A percentile compares a stretch with the other conserved stretches of the same genome.
Evolutionary conservation across 2,888 invertebrate genomes (phyloP).

Genomic region (Drosophila engyochracea): DNA sequence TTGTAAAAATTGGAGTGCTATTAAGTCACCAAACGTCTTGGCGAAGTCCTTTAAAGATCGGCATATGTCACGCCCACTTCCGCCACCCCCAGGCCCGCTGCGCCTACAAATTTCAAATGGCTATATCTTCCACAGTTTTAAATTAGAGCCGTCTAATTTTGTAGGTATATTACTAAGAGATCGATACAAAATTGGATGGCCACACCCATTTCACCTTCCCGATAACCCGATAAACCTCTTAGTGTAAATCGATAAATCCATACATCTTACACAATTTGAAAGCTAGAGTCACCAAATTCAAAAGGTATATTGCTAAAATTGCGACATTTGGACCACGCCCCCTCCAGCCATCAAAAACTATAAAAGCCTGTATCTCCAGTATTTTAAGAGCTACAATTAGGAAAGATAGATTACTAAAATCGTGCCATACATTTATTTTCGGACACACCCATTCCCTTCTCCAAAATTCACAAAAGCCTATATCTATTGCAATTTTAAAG

Average conservation of each 20-base stretch:
- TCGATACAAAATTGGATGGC: neutral
- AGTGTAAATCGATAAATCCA: neutral
- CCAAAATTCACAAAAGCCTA: neutral
- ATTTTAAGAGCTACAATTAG: neutral
- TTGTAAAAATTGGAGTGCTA: too few relatives aligned
- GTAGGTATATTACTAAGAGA: neutral
- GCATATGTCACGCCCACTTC: neutral
- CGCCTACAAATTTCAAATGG: too few relatives aligned
- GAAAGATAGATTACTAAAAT: too few relatives aligned
- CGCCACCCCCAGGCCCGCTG: too few relatives aligned
- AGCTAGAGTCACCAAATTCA: neutral
- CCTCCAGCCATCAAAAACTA: neutral
- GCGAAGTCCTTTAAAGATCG: neutral
- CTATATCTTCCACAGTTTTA: too few relatives aligned
- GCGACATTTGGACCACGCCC: neutral
- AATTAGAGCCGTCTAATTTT: too few relatives aligned
- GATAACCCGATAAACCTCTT: neutral
- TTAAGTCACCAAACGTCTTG: neutral
- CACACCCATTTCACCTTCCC: neutral
- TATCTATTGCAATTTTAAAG: too few relatives aligned
- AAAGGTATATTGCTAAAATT: neutral
- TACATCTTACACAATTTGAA: neutral
- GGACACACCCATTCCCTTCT: too few relatives aligned
- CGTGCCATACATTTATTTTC: too few relatives aligned
- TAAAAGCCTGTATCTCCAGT: neutral